Percentiles rank a stretch among this genome's conserved stretches.
phyloP scores from a whole-genome alignment of 2,797 vertebrate species.

The Poeciliopsis infans region DNA sequence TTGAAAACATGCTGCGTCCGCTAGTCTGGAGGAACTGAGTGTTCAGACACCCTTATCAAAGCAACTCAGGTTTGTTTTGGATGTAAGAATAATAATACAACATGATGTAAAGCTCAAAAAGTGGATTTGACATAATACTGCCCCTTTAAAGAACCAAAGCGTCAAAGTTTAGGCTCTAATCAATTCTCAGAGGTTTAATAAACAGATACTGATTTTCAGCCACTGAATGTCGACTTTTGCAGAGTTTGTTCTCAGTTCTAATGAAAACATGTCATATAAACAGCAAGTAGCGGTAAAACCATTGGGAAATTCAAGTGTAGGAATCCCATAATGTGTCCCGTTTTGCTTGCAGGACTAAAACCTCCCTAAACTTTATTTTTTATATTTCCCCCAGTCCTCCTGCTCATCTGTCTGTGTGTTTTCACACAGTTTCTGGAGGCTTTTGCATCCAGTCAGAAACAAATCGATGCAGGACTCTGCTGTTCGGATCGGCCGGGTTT shows the following conservation, averaged over 20 bases:
- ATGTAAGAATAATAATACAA: neutral
- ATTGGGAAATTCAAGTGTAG: conserved; percentile 16
- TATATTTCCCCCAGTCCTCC: neutral
- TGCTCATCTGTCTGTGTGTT: conserved; percentile 36
- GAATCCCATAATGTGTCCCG: conserved; percentile 5
- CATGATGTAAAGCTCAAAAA: neutral
- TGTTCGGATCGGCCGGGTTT: conserved; percentile 50
- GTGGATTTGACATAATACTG: neutral
- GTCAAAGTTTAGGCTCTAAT: neutral
- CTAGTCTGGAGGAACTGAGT: no score
- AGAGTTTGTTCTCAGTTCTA: neutral
- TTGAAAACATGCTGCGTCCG: no score
- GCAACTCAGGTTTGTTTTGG: neutral
- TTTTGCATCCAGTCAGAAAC: conserved; percentile 43
- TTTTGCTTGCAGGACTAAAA: conserved; percentile 21
- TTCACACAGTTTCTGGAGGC: conserved; percentile 29
- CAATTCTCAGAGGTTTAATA: neutral
- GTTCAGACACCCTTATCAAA: neutral
- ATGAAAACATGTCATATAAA: neutral
- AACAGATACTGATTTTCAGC: neutral
- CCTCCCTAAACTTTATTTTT: conserved; percentile 17
- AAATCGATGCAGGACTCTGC: conserved; percentile 56
- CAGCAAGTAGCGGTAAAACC: neutral
- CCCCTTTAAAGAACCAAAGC: neutral
- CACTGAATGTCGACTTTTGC: neutral